These are phyloP conservation scores for Pyrocoelia pectoralis DNA, from an alignment of 2,888 invertebrate genomes.

Conservation along the genomic window DNA sequence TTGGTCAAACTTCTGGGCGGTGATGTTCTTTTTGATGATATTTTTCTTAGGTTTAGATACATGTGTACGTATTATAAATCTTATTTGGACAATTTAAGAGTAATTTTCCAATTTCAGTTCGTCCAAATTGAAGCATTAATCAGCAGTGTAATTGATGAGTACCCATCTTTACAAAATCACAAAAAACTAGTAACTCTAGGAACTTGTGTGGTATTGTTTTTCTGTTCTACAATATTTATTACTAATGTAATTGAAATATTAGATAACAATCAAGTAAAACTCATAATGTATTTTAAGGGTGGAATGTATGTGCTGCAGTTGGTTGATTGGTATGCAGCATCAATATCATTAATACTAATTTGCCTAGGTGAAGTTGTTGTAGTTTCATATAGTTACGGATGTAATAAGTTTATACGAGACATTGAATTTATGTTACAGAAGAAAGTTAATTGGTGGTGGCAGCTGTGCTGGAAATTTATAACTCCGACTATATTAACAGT, in stretches of 20 bases:
- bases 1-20: slow-evolving; percentile 78
- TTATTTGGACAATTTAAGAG: no score
- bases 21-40: slow-evolving; percentile 82
- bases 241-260: slow-evolving; percentile 70
- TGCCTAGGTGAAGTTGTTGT: slow-evolving; percentile 82
- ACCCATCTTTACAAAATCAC: slow-evolving; percentile 64
- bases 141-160: slow-evolving; percentile 78
- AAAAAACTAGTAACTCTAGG: slow-evolving; percentile 69
- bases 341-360: slow-evolving; percentile 79
- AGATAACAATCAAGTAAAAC: not conserved
- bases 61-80: slow-evolving; percentile 66
- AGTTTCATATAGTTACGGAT: slow-evolving; percentile 84
- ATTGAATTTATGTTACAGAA: slow-evolving; percentile 76
- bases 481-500: slow-evolving; percentile 75
- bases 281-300: slow-evolving; percentile 68
- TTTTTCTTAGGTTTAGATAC: slow-evolving; percentile 82
- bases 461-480: slow-evolving; percentile 75
- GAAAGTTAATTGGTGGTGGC: slow-evolving; percentile 71
- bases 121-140: slow-evolving; percentile 83
- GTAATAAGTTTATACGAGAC: slow-evolving; percentile 69
- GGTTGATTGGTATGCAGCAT: slow-evolving; percentile 87
- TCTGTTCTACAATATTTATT: slow-evolving; percentile 72
- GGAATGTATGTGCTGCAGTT: slow-evolving; percentile 87
- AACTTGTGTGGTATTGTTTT: slow-evolving; percentile 69
- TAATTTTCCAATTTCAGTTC: no score